Evolutionary conservation across 1,140 invertebrate species (phyloP).

Genomic region (Calephelis virginiensis): DNA sequence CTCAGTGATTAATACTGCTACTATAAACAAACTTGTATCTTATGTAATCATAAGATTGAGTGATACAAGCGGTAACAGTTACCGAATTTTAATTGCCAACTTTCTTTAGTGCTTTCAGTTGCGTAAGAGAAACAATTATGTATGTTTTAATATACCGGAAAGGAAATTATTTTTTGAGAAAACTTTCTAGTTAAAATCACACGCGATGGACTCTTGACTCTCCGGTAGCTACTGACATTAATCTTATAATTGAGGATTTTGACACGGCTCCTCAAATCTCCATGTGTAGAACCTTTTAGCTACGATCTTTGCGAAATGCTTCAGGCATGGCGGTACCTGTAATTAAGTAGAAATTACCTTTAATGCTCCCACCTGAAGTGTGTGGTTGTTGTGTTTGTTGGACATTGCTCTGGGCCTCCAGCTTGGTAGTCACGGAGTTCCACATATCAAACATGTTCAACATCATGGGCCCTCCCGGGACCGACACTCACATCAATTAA

Average conservation of each 20-base stretch:
- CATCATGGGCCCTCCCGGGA: constrained; percentile 55
- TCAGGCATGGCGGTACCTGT: constrained; percentile 25
- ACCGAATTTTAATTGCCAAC: constrained; percentile 71
- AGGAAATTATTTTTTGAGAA: constrained; percentile 46
- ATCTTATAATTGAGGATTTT: background rate
- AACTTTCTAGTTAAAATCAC: constrained; percentile 49
- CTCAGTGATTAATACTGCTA: constrained; percentile 5
- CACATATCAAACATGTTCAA: constrained; percentile 92
- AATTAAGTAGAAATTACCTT: constrained; percentile 83
- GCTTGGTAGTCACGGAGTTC: constrained; percentile 89
- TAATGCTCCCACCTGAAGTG: constrained; percentile 90
- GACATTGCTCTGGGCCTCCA: constrained; percentile 84
- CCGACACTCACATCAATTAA: constrained; percentile 43
- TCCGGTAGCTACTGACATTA: too few relatives aligned
- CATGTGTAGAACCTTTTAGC: background rate
- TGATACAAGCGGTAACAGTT: constrained; percentile 36
- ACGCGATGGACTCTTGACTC: constrained; percentile 20
- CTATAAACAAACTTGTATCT: constrained; percentile 17
- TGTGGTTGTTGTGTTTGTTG: constrained; percentile 85
- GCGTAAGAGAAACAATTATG: constrained; percentile 72
- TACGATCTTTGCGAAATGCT: background rate
- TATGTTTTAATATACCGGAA: constrained; percentile 69
- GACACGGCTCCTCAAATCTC: too few relatives aligned
- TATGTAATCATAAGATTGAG: constrained; percentile 24
- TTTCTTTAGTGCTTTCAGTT: constrained; percentile 64